Evolutionary conservation across 2,888 invertebrate genomes (phyloP).

Genomic region (Stenolophus ochropezus): DNA sequence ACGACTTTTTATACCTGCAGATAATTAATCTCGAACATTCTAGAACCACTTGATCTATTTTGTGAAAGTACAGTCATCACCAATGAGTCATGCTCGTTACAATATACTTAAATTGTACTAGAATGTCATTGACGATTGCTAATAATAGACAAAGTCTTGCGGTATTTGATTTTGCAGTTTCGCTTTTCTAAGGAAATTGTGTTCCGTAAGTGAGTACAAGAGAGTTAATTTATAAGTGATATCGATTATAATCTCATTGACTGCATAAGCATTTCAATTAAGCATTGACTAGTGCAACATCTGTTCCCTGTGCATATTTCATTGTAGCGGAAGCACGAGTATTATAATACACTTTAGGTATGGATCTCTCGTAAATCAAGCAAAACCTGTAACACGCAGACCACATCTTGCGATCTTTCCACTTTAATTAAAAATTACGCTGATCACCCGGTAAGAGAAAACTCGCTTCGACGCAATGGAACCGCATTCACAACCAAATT

Average conservation of each 20-base stretch:
- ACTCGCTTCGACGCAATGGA: no score
- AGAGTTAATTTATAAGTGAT: background rate
- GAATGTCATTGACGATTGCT: no score
- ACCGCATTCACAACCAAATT: background rate
- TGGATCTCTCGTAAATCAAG: background rate
- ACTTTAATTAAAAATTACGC: background rate
- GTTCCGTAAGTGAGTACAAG: background rate
- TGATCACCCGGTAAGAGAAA: background rate
- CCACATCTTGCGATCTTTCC: background rate
- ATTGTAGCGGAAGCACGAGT: background rate
- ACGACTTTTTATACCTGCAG: no score
- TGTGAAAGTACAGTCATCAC: no score
- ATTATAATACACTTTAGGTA: background rate
- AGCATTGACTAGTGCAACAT: background rate
- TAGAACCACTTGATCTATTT: no score
- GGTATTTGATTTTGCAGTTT: background rate
- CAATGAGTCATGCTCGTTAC: no score
- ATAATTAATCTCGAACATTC: no score
- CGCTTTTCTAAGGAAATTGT: background rate
- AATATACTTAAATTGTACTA: no score
- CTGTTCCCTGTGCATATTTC: background rate
- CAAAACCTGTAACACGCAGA: background rate
- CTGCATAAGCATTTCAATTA: background rate
- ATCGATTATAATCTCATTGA: background rate
- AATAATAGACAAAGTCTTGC: no score